Conservation (phyloP, 2,113 vertebrate species). For the Promerops cafer region DNA sequence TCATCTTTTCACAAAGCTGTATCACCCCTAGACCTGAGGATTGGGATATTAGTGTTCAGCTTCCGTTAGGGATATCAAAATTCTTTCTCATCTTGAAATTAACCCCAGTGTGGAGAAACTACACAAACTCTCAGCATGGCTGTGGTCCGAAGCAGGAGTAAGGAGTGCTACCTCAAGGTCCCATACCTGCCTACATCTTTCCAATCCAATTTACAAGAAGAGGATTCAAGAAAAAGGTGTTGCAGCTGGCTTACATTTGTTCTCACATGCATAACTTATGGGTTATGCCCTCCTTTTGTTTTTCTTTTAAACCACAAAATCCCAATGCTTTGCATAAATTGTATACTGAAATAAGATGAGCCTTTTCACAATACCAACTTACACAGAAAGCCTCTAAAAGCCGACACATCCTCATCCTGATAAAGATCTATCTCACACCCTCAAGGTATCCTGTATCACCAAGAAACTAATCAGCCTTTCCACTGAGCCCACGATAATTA, state of each 20-base stretch:
- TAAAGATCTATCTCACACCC: neutral
- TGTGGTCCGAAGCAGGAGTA: neutral
- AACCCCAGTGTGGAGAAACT: neutral
- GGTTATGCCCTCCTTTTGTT: neutral
- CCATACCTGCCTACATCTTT: neutral
- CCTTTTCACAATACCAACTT: neutral
- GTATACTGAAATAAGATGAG: neutral
- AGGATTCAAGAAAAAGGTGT: neutral
- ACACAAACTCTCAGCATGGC: neutral
- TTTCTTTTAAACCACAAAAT: neutral
- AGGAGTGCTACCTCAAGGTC: neutral
- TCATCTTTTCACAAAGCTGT: constrained; percentile 58
- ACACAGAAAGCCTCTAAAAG: neutral
- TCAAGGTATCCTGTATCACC: neutral
- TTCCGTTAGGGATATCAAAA: constrained; percentile 12
- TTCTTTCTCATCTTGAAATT: constrained; percentile 30
- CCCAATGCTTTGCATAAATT: neutral
- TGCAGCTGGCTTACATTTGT: neutral
- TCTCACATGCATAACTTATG: neutral
- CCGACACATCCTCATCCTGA: neutral
- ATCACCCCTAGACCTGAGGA: constrained; percentile 30
- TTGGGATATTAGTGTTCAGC: neutral
- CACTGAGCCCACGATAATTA: neutral
- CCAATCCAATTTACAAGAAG: neutral
- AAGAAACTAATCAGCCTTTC: neutral